phyloP scores from a whole-genome alignment of 2,888 invertebrate genomes.

The Lampropteryx suffumata region DNA sequence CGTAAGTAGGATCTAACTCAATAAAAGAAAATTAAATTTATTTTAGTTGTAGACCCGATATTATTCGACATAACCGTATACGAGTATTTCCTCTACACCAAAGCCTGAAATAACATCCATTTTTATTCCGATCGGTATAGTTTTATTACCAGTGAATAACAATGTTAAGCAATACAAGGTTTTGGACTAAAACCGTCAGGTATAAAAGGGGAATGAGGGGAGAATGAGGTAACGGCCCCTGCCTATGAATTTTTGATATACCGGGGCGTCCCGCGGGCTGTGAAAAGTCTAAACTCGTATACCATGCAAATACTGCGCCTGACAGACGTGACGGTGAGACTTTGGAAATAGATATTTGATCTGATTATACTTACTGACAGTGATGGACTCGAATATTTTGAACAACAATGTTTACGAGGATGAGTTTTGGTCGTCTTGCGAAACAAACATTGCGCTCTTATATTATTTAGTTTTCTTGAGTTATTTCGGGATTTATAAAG shows the following conservation, averaged over 20 bases:
- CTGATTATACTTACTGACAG: slow-evolving; percentile 17
- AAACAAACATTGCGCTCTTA: too few relatives aligned
- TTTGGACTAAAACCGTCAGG: slow-evolving; percentile 18
- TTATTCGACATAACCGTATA: too few relatives aligned
- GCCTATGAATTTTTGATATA: slow-evolving; percentile 72
- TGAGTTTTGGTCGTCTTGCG: too few relatives aligned
- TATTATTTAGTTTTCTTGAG: too few relatives aligned
- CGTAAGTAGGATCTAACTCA: too few relatives aligned
- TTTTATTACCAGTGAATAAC: background rate
- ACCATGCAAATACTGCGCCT: slow-evolving; percentile 45
- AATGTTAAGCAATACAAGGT: slow-evolving; percentile 22
- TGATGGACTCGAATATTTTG: background rate
- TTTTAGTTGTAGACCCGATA: too few relatives aligned
- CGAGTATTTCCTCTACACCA: too few relatives aligned
- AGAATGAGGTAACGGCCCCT: slow-evolving; percentile 42
- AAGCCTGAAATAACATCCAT: too few relatives aligned
- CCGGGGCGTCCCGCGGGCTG: slow-evolving; percentile 30
- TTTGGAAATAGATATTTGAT: slow-evolving; percentile 19
- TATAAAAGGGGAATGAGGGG: slow-evolving; percentile 23
- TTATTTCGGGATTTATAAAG: too few relatives aligned
- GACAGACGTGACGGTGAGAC: slow-evolving; percentile 23
- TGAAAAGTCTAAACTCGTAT: slow-evolving; percentile 49
- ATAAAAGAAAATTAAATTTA: too few relatives aligned
- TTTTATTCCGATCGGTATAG: background rate
- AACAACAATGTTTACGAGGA: too few relatives aligned